These are phyloP conservation scores for Nipponia nippon DNA, from an alignment of 2,113 vertebrate species.

Conservation along the genomic window DNA sequence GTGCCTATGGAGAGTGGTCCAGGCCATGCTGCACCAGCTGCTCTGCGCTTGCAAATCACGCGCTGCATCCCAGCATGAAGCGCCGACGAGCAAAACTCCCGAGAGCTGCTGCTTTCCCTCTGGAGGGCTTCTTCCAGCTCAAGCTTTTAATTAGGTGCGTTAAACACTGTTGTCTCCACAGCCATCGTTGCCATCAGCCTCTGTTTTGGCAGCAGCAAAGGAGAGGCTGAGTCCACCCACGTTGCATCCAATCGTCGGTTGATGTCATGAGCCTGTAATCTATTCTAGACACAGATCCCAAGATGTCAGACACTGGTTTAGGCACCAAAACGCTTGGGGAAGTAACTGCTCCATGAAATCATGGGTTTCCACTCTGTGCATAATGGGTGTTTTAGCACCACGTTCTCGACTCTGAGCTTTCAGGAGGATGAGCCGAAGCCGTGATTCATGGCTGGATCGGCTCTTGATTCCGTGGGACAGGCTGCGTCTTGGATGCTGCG, in stretches of 20 bases:
- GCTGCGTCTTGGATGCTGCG: neutral
- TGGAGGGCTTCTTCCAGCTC: neutral
- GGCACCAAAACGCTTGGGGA: neutral
- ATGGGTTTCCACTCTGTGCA: neutral
- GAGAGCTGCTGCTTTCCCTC: neutral
- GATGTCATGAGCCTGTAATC: neutral
- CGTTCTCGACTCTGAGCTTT: neutral
- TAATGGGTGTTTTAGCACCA: neutral
- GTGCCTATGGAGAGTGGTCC: accelerated
- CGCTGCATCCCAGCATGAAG: neutral
- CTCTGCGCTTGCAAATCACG: neutral
- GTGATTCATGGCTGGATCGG: neutral
- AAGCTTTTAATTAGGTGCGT: neutral
- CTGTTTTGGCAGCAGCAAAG: neutral
- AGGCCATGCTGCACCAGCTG: neutral
- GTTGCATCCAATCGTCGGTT: neutral
- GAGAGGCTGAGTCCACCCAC: neutral
- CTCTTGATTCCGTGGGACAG: neutral
- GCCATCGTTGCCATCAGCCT: neutral
- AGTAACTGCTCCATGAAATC: neutral
- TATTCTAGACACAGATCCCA: neutral
- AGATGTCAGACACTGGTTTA: neutral
- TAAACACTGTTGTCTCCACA: neutral
- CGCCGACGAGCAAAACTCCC: neutral
- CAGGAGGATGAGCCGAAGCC: neutral